Base-by-base conservation (phyloP, 1,140 invertebrate genomes). In the Scaptomyza montana region DNA sequence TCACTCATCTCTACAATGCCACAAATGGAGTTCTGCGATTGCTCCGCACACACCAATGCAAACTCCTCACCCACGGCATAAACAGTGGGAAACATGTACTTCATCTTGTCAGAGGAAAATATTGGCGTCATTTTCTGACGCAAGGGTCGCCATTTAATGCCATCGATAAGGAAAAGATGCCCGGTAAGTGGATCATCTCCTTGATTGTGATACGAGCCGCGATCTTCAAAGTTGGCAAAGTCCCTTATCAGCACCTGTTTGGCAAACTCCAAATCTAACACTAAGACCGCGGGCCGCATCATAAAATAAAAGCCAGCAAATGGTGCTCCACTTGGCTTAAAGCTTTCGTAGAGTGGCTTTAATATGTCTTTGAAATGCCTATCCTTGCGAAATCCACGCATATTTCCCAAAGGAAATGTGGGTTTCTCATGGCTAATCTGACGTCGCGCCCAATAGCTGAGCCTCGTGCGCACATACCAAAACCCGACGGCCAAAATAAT, bases 81-180 rank as follows among this genome's bases (percentile, higher is more conserved):
- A 3, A 94, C 92, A 2, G 92, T 92, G 51, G 91, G 76, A 78
- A 93, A 94, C 93, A 94, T 94, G 8, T 79, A 92, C 80, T 94
- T 95, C 80, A 95, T 93, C 87, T 95, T 95, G 8, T 93, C 93
- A 0, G 93, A 92, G 0, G 93, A 93, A 64, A 95, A 95, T 0
- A 94, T 92, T 5, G 94, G 93, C 0, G 93, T 92, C 54, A 95
- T 92, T 67, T 95, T 94, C 2, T 92, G 90, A 55, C 95, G 91
- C 53, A 95, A 89, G 5, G 93, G 86, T 54, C 93, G 93, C 95
- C 95, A 96, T 33, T 92, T 92, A n/a, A 93, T 90, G 5, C 93
- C 94, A 63, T 92, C 92, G 21, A 93, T 84, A 36, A 92, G 92
- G 66, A 94, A 93, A 10, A 94, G 79, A 75, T 94, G 92, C 6